Evolutionary conservation across 2,113 vertebrate species (phyloP).

Genomic region (Paraplagusia blochii): DNA sequence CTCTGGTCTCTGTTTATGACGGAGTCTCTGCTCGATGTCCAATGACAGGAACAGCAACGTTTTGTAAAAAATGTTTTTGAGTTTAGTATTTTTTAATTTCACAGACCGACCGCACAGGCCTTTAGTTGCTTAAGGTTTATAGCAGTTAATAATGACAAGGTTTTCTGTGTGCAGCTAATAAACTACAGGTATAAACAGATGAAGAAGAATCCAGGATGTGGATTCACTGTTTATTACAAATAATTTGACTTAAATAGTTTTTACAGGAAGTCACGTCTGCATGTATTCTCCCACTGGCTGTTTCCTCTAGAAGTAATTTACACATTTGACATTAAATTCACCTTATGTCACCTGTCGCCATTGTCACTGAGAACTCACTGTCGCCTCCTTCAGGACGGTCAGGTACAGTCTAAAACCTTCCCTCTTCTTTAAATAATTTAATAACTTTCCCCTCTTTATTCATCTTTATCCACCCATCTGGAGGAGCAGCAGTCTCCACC

Average conservation of each 20-base stretch:
- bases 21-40: slow-evolving; percentile 23
- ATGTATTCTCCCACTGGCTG: not conserved
- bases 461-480: too few species aligned
- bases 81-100: slow-evolving; percentile 63
- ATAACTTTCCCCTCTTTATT: too few species aligned
- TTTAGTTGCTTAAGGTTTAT: slow-evolving; percentile 51
- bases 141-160: slow-evolving; percentile 59
- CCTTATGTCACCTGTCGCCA: too few species aligned
- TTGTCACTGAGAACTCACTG: too few species aligned
- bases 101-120: slow-evolving; percentile 53
- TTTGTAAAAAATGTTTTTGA: slow-evolving; percentile 37
- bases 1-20: slow-evolving; percentile 19
- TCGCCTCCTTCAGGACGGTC: too few species aligned
- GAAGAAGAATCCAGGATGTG: slow-evolving; percentile 31
- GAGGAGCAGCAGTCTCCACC: too few species aligned
- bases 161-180: slow-evolving; percentile 36
- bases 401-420: too few species aligned
- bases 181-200: slow-evolving; percentile 58
- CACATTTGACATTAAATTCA: too few species aligned
- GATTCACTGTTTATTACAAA: slow-evolving; percentile 34
- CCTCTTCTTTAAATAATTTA: too few species aligned
- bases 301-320: too few species aligned
- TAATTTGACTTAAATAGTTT: slow-evolving; percentile 43
- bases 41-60: slow-evolving; percentile 30
- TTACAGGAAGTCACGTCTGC: slow-evolving; percentile 22